Percentiles rank a stretch among this genome's conserved stretches.
Conservation (phyloP, 2,797 vertebrate genomes). For the Typhlichthys subterraneus region DNA sequence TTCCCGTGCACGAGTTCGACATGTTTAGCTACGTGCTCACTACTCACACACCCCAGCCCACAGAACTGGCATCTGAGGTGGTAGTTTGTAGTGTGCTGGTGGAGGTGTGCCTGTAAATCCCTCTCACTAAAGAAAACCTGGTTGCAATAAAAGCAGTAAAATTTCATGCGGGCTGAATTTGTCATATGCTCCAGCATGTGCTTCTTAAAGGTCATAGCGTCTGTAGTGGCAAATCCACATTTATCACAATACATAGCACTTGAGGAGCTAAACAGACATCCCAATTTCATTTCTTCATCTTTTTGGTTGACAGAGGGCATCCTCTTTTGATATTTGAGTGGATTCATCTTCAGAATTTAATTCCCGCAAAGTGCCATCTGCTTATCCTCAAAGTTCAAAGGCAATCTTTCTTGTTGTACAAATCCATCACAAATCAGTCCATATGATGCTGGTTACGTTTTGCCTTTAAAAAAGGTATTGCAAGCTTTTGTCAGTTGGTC, state of each 20-base stretch:
- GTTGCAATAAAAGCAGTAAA: conserved; percentile 90
- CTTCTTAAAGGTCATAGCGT: conserved; percentile 80
- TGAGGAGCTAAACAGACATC: conserved; percentile 30
- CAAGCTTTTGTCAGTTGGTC: not conserved
- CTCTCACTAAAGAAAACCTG: conserved; percentile 86
- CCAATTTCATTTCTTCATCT: conserved; percentile 33
- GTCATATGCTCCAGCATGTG: conserved; percentile 85
- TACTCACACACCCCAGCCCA: conserved; percentile 88
- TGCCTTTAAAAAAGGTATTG: not conserved
- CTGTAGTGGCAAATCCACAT: conserved; percentile 86
- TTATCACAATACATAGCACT: conserved; percentile 85
- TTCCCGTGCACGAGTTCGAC: conserved; percentile 85
- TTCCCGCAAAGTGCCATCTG: conserved; percentile 41
- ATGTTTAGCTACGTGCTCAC: conserved; percentile 91
- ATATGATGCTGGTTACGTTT: not conserved
- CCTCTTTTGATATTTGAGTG: conserved; percentile 57
- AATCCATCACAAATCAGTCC: conserved; percentile 26
- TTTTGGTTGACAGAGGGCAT: conserved; percentile 38
- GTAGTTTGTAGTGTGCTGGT: conserved; percentile 86
- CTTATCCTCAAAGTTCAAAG: conserved; percentile 15
- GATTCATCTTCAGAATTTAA: conserved; percentile 54
- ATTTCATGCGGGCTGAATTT: conserved; percentile 67
- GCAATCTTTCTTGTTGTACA: conserved; percentile 6
- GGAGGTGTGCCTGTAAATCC: conserved; percentile 88
- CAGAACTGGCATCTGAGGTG: conserved; percentile 90